Conservation (phyloP, 2,888 invertebrate genomes). For the Psylliodes chrysocephalus region DNA sequence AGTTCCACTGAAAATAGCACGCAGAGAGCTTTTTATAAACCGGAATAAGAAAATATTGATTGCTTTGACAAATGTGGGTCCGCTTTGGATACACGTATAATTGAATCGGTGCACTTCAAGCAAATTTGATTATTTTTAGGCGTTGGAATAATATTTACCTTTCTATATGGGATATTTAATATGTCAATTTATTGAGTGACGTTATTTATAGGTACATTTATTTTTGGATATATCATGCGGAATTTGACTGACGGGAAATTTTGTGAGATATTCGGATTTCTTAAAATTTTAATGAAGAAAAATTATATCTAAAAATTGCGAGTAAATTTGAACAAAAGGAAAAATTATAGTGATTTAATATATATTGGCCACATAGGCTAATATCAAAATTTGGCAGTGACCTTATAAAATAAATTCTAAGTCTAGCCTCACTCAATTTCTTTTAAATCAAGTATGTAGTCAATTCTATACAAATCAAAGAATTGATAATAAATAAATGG, state of each 20-base stretch:
- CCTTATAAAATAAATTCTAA: no score
- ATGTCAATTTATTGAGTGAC: not conserved
- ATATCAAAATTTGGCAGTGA: no score
- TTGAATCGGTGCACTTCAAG: slow-evolving; percentile 38
- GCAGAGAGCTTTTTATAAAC: slow-evolving; percentile 29
- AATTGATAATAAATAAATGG: no score
- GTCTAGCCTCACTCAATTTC: no score
- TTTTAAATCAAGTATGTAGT: no score
- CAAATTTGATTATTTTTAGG: slow-evolving; percentile 37
- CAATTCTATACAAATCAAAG: no score
- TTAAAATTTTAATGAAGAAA: no score
- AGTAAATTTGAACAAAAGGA: no score
- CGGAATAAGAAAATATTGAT: slow-evolving; percentile 38
- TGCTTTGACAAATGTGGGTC: slow-evolving; percentile 49
- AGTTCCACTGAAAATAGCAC: slow-evolving; percentile 11
- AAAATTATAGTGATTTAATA: no score
- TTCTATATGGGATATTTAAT: not conserved
- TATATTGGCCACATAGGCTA: no score
- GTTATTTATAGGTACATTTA: not conserved
- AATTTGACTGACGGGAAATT: not conserved
- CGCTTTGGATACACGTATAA: slow-evolving; percentile 36
- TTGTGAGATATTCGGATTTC: no score
- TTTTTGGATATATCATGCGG: not conserved
- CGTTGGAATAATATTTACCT: slow-evolving; percentile 42
- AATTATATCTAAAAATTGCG: no score